Base-by-base conservation (phyloP, 2,888 invertebrate genomes). In the Sturmia bella region DNA sequence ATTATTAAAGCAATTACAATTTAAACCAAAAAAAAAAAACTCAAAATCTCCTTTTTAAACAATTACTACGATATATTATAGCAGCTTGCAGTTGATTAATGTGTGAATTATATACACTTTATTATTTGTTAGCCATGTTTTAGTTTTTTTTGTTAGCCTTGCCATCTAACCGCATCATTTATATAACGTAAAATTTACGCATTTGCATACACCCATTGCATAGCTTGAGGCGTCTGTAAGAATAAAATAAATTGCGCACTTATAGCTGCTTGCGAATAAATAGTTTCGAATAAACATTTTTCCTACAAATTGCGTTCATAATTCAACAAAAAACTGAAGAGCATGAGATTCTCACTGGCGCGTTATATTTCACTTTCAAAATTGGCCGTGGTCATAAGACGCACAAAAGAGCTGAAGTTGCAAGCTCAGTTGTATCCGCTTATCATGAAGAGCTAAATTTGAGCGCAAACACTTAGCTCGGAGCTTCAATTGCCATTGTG, bases 141-240 rank as follows among this genome's bases (percentile, higher is more conserved):
- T 3, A n/a, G 0, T 56, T 43, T 32, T 32, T 43, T 43, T 32
- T 27, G 0, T 69, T 32, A 54, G 15, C 12, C 9, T 32, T 61
- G 19, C 11, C 24, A 63, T 61, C 19, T 27, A 61, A 63, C 27
- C 63, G 45, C 32, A 54, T 48, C 56, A 52, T 41, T 41, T 12
- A 45, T 39, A 48, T 63, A 45, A 48, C 24, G 24, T 27, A 59
- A 21, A 37, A 52, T 63, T 27, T 41, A 45, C 54, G 9, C 32
- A 59, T 52, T 43, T 52, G 32, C 21, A 52, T 66, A 32, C 41
- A 69, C 45, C 59, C 24, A 59, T 59, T 66, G 72, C 66, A 78
- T 66, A 52, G 37, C 59, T 78, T 72, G 43, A 78, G 78, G 72
- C 52, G 21, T 52, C 24, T 11, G 64, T 50, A 50, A 43, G 37